Base-by-base conservation (phyloP, 2,888 invertebrate species). In the Brachypterus glaber region DNA sequence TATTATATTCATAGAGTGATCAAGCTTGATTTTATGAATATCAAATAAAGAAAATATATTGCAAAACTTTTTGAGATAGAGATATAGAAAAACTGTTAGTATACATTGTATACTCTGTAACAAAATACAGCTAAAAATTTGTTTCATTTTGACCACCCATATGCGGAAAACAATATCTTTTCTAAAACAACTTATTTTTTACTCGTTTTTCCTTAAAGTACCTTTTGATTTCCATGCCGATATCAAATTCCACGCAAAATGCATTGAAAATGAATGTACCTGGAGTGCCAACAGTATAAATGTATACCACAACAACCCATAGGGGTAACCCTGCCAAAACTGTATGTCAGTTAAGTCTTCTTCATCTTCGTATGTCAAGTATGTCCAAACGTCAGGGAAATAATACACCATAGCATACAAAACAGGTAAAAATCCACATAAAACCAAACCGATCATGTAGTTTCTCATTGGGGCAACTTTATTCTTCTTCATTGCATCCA, bases 281-380 rank as follows among this genome's bases (percentile, higher is more conserved):
- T 96, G 95, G 26, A 86, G 73, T 4, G 87, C 89, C 8, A 88
- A 68, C 30, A 88, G 69, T 45, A 93, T 79, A 65, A 93, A 95
- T 41, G 82, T 84, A 63, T 89, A 91, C 93, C 92, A 93, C 43
- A 95, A 72, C 16, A 93, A 70, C 11, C 90, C 91, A 59, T 92
- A 88, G 0, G 95, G 93, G 62, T 86, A 83, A 11, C 82, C 86
- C 87, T 90, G 84, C 91, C 91, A 91, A 53, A 84, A 63, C 46
- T 59, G 51, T 30, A 64, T 53, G 41, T 60, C 53, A 34, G 79
- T 76, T 50, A 88, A 75, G 39, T 76, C 74, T 33, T 79, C 76
- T 33, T 74, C 73, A 34, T 79, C 77, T 38, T 62, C 73, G 39
- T 82, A 79, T 38, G 74, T 74, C 30, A 89, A 67, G 59, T 89